Percentiles rank a stretch among this genome's conserved stretches.
phyloP scores from a whole-genome alignment of 2,113 vertebrate species.

The Pelodiscus sinensis region DNA sequence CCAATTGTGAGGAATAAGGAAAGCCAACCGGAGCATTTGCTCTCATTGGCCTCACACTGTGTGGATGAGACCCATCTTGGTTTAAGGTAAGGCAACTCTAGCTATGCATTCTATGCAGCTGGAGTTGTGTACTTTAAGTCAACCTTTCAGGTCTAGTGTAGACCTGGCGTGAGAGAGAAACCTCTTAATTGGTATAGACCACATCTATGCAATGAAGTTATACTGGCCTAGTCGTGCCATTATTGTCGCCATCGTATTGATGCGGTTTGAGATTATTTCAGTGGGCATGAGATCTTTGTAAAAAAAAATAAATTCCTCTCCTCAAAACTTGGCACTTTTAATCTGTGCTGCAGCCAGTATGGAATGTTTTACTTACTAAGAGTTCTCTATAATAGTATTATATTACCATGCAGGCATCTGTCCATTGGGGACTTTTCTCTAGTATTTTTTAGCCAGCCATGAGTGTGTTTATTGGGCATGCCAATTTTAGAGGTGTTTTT shows the following conservation, averaged over 20 bases:
- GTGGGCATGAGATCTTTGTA: not conserved
- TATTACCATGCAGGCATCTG: not conserved
- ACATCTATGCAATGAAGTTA: not conserved
- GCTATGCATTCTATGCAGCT: no score
- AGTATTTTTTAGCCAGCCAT: not conserved
- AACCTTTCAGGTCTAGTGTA: no score
- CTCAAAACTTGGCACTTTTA: not conserved
- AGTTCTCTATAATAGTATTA: not conserved
- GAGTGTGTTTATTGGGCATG: not conserved
- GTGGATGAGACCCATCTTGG: no score
- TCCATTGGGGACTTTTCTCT: not conserved
- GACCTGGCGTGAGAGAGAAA: not conserved
- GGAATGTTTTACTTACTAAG: not conserved
- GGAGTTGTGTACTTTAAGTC: no score
- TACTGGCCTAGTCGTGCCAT: not conserved
- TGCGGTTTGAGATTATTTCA: not conserved
- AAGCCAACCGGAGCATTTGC: no score
- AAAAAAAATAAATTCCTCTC: not conserved
- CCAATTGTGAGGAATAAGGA: no score
- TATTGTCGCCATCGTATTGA: not conserved
- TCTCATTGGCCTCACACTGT: no score
- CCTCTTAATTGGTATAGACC: not conserved
- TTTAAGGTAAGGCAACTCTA: no score
- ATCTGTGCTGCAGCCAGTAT: not conserved
- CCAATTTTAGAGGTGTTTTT: not conserved